A percentile compares a stretch with the other conserved stretches of the same genome.
phyloP scores from a whole-genome alignment of 2,113 vertebrate species.

The Syrmaticus mikado region DNA sequence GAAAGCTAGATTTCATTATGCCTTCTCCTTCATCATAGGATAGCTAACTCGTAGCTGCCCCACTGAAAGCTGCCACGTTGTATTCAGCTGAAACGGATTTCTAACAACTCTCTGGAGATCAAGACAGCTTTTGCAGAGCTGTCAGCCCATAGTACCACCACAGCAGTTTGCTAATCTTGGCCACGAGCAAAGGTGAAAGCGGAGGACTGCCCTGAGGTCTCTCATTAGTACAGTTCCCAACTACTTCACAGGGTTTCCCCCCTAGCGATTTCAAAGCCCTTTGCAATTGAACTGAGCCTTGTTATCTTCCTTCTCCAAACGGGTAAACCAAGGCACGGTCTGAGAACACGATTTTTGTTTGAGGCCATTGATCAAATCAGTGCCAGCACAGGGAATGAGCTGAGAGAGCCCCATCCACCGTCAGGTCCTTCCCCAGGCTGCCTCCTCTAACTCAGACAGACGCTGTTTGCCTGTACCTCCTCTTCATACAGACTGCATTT shows the following conservation, averaged over 20 bases:
- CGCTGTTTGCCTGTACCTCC: neutral
- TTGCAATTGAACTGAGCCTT: neutral
- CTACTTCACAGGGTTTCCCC: neutral
- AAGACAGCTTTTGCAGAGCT: neutral
- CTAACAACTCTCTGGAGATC: neutral
- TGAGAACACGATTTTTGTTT: neutral
- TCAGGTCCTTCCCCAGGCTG: neutral
- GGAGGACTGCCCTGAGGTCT: neutral
- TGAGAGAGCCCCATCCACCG: neutral
- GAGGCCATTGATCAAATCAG: neutral
- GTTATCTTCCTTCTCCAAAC: neutral
- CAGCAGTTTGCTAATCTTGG: neutral
- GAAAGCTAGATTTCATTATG: neutral
- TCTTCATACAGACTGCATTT: neutral
- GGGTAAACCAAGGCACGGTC: neutral
- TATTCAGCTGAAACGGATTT: neutral
- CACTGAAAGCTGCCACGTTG: neutral
- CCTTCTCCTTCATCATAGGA: neutral
- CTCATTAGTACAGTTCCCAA: neutral
- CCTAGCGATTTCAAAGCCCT: neutral
- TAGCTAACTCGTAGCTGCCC: neutral
- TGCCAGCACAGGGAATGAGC: neutral
- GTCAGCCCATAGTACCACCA: neutral
- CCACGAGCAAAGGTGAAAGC: neutral
- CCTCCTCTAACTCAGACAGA: neutral